A percentile compares a stretch with the other conserved stretches of the same genome.
Conservation (phyloP, 2,113 vertebrate genomes). For the Thunnus maccoyii region DNA sequence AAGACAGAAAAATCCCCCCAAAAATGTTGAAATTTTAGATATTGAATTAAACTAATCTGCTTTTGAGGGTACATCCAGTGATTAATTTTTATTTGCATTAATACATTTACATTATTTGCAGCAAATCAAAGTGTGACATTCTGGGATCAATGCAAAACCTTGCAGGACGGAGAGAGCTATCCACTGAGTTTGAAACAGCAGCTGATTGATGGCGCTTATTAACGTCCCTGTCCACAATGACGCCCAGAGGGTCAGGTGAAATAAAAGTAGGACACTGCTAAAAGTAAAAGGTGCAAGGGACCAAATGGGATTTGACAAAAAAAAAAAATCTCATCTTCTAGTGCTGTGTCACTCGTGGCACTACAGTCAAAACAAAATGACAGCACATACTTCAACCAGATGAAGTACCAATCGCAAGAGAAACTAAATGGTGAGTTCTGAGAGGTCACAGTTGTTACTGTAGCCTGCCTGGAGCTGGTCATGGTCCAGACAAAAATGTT, state of each 20-base stretch:
- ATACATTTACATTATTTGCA: not conserved
- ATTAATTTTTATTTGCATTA: not conserved
- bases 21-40: not conserved
- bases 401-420: not conserved
- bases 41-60: not conserved
- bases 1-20: not conserved
- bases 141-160: constrained; percentile 15
- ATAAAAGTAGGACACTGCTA: constrained; percentile 45
- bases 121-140: constrained; percentile 17
- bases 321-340: constrained; percentile 7
- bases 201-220: constrained; percentile 53
- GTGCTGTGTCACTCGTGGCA: not conserved
- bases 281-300: constrained; percentile 26
- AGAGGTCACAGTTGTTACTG: constrained; percentile 1
- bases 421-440: constrained; percentile 2
- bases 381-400: not conserved
- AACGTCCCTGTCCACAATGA: constrained; percentile 34
- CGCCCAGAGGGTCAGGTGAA: constrained; percentile 3
- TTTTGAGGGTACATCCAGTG: not conserved
- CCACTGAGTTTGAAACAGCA: constrained; percentile 35
- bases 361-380: constrained; percentile 1
- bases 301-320: constrained; percentile 24
- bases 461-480: not conserved
- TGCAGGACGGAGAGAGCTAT: not conserved
- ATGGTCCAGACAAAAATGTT: not conserved